Percentiles rank a stretch among this genome's conserved stretches.
These are phyloP conservation scores for Pagrus major DNA, from an alignment of 2,113 vertebrate genomes.

Conservation along the genomic window DNA sequence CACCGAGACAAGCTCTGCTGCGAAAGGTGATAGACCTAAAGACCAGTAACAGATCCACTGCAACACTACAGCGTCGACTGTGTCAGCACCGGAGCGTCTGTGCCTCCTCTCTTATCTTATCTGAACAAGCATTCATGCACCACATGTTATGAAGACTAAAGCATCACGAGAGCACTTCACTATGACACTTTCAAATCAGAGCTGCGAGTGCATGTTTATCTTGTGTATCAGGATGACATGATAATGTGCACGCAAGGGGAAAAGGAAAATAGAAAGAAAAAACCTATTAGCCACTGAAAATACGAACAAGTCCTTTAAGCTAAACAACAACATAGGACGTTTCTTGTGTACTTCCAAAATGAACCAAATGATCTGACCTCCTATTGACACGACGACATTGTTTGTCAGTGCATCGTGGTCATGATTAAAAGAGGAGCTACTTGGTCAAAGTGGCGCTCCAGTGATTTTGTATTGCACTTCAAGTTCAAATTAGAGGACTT, in stretches of 20 bases:
- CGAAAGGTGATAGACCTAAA: slow-evolving; percentile 73
- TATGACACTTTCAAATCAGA: slow-evolving; percentile 42
- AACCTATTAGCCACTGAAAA: neutral
- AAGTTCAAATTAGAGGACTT: neutral
- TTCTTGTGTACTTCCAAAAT: neutral
- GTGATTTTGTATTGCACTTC: neutral
- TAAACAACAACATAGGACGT: neutral
- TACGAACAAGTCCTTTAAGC: neutral
- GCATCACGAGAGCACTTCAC: slow-evolving; percentile 43
- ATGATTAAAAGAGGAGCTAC: neutral
- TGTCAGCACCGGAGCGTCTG: slow-evolving; percentile 56
- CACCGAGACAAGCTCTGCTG: slow-evolving; percentile 72
- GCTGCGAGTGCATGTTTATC: slow-evolving; percentile 35
- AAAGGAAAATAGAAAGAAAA: neutral
- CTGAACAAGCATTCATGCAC: slow-evolving; percentile 53
- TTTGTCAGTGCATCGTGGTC: neutral
- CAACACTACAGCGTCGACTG: slow-evolving; percentile 29
- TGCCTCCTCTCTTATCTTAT: slow-evolving; percentile 68
- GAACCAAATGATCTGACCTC: neutral
- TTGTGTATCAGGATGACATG: slow-evolving; percentile 33
- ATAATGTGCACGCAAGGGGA: neutral
- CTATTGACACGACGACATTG: neutral
- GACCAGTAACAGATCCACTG: slow-evolving; percentile 64
- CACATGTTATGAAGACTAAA: slow-evolving; percentile 55
- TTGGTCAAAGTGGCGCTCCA: neutral